These are phyloP conservation scores for Chorisops tibialis DNA, from an alignment of 2,888 invertebrate genomes.

Conservation along the genomic window DNA sequence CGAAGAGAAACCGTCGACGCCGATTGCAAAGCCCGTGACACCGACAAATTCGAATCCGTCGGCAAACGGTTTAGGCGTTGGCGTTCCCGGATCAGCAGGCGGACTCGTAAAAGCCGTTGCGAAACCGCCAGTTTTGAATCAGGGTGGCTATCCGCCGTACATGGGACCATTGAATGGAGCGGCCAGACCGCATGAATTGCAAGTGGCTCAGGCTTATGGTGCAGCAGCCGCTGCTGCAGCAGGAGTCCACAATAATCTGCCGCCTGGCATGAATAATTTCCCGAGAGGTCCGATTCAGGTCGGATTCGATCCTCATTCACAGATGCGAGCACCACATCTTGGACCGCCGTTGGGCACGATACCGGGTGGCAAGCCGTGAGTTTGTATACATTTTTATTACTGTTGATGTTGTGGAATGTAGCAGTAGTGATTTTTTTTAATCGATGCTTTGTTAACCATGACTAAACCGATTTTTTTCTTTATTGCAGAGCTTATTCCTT, in stretches of 20 bases:
- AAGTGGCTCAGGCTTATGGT: conserved; percentile 54
- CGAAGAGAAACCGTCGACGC: conserved; percentile 86
- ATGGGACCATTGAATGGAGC: conserved; percentile 56
- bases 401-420: neutral
- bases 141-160: conserved; percentile 60
- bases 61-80: conserved; percentile 57
- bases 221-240: conserved; percentile 52
- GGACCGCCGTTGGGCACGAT: conserved; percentile 59
- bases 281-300: conserved; percentile 64
- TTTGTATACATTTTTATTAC: conserved; percentile 41
- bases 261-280: conserved; percentile 63
- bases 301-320: conserved; percentile 64
- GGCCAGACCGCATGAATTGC: conserved; percentile 60
- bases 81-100: conserved; percentile 32
- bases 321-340: conserved; percentile 57
- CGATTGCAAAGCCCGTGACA: conserved; percentile 85
- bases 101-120: conserved; percentile 36
- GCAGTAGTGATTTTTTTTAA: neutral
- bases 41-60: conserved; percentile 63
- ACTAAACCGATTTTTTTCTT: neutral
- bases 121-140: conserved; percentile 37
- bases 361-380: conserved; percentile 84
- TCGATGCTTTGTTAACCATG: neutral
- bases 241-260: conserved; percentile 62
- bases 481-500: conserved; percentile 77